Evolutionary conservation across 2,888 invertebrate species (phyloP), one percentile per base, ranked within the genome.

Genomic region (Drosophila vallismaia): DNA sequence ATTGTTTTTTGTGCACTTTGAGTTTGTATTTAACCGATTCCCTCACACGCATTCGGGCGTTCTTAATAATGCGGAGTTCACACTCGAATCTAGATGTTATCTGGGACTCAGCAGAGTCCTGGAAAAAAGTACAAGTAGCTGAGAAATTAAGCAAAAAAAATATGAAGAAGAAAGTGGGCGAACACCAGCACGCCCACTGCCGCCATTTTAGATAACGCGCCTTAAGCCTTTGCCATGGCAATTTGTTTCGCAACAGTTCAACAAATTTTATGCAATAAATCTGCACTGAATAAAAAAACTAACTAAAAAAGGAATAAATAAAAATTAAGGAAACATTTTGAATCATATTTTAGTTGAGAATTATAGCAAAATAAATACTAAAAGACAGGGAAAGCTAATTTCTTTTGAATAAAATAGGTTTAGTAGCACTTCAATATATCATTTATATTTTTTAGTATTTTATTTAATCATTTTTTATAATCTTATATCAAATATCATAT

Each of bases 231-330:
- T 77, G 76, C 69, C 85, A 80, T 78, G 74, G 64, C 87, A 82
- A 86, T 84, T 84, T 84, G 85, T 84, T 76, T 72, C 66, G 82
- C 87, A 86, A 84, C 87, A 86, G 85, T 86, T 86, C 81, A 70
- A 60, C 70, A 74, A 72, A 80, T 84, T 80, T 67, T 60, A 72
- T 69, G 70, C 71, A 71, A 71, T 54, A 69, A 71, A 31, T 45
- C 46, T 40, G 19, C 60, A 60, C 40, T 40, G 24, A 4, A 28
- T 33, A 4, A 48, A 56, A 38, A 1, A 12, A 42, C 7, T 9
- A 42, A 14, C 8, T 42, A 10, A 8, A n/a, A 5, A 12, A 44
- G 19, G 0, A 24, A 9, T 33, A 28, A 28, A 12, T 12, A n/a
- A 9, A 36, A 14, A 6, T 24, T 24, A n/a, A 24, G 19, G 4